Percentiles rank a stretch among this genome's conserved stretches.
These are phyloP conservation scores for Phylloscopus trochiloides DNA, from an alignment of 2,113 vertebrate species.

Conservation along the genomic window DNA sequence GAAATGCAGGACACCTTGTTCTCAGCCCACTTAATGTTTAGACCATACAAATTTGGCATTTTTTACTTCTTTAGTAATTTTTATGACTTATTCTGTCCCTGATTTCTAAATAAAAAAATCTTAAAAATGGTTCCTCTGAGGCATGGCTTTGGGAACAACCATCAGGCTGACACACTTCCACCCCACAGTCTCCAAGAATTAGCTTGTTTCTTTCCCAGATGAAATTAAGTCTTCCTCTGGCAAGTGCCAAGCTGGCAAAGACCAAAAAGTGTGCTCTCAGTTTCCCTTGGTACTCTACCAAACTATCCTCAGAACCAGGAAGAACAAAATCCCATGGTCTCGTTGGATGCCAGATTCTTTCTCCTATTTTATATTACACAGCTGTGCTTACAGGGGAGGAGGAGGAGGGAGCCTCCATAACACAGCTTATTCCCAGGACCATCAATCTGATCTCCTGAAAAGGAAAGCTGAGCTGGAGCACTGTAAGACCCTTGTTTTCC, in stretches of 20 bases:
- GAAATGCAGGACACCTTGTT: conserved; percentile 28
- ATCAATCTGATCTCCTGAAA: neutral
- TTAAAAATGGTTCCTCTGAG: neutral
- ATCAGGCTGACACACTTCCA: neutral
- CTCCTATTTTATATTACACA: conserved; percentile 6
- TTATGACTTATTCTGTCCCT: neutral
- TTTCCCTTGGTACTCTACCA: conserved; percentile 22
- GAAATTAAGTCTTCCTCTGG: conserved; percentile 27
- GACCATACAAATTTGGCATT: neutral
- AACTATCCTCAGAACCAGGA: neutral
- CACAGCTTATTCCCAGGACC: neutral
- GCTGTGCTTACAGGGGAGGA: neutral
- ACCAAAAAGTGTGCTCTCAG: neutral
- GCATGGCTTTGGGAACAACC: neutral
- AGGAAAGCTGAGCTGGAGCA: neutral
- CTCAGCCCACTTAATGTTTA: conserved; percentile 7
- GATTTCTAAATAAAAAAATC: neutral
- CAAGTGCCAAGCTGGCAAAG: conserved; percentile 16
- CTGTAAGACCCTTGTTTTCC: neutral
- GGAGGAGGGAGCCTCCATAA: neutral
- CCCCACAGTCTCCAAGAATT: neutral
- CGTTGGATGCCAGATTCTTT: neutral
- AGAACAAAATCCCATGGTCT: neutral
- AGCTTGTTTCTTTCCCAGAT: conserved; percentile 3
- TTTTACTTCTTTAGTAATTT: conserved; percentile 4